These are phyloP conservation scores for Pristionchus japonicus DNA, from an alignment of 2,888 invertebrate species.

Conservation along the genomic window DNA sequence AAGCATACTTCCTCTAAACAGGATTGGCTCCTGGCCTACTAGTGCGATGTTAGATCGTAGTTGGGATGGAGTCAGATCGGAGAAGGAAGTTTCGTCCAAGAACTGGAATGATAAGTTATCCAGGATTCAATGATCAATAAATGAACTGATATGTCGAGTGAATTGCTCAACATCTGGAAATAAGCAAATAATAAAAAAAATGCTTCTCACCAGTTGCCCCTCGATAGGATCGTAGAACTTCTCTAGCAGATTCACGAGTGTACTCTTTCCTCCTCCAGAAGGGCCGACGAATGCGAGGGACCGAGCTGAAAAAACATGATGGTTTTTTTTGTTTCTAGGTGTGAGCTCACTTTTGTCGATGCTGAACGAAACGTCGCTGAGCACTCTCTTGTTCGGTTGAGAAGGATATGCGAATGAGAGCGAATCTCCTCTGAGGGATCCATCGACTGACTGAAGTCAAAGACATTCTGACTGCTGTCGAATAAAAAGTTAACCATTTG, in stretches of 20 bases:
- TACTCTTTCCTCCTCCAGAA: conserved; percentile 90
- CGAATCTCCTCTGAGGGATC: neutral
- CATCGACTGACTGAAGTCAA: neutral
- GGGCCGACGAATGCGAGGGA: conserved; percentile 78
- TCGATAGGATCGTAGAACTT: conserved; percentile 85
- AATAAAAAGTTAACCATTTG: neutral
- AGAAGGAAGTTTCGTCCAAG: conserved; percentile 78
- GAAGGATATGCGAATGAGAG: conserved; percentile 26
- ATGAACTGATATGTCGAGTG: too few relatives aligned
- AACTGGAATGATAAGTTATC: too few relatives aligned
- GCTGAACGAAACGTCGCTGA: neutral
- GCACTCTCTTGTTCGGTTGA: neutral
- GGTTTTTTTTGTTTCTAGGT: neutral
- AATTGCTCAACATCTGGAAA: neutral
- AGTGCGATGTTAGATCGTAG: conserved; percentile 87
- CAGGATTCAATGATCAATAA: too few relatives aligned
- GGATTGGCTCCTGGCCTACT: conserved; percentile 91
- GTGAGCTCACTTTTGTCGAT: neutral
- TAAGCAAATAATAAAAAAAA: too few relatives aligned
- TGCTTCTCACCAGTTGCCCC: conserved; percentile 82
- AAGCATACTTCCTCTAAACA: conserved; percentile 80
- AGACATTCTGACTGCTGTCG: too few relatives aligned
- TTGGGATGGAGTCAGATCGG: conserved; percentile 82
- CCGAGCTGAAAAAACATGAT: conserved; percentile 47
- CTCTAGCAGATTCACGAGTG: conserved; percentile 86